A percentile compares a stretch with the other conserved stretches of the same genome.
Conservation (phyloP, 2,797 vertebrate genomes). For the Cephalopachus bancanus region DNA sequence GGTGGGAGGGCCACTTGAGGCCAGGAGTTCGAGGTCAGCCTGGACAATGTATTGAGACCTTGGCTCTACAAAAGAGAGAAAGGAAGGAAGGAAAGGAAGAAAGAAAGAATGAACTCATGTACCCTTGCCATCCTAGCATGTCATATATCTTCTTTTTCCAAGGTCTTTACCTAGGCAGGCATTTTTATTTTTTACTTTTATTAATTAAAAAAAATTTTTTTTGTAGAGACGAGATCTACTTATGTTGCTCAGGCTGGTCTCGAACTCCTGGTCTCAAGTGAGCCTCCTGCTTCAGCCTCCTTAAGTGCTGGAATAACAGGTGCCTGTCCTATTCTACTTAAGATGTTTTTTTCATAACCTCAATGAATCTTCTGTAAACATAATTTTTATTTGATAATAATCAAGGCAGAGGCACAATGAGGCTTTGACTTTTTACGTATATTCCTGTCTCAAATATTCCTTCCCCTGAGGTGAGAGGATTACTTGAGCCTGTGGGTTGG, state of each 20-base stretch:
- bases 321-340: not conserved
- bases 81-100: no score
- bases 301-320: not conserved
- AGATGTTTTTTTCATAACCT: not conserved
- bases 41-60: no score
- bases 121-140: no score
- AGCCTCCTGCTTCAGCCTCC: not conserved
- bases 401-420: not conserved
- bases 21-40: no score
- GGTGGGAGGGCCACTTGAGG: no score
- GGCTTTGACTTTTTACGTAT: not conserved
- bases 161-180: no score
- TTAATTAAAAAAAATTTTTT: not conserved
- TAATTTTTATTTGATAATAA: not conserved
- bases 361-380: not conserved
- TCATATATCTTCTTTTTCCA: no score
- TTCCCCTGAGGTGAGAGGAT: no score
- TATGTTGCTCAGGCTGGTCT: not conserved
- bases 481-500: no score
- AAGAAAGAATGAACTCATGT: no score
- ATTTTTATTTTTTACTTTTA: not conserved
- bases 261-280: not conserved
- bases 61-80: no score
- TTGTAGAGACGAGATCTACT: not conserved
- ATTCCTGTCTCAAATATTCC: accelerated